A percentile compares a stretch with the other conserved stretches of the same genome.
Conservation (phyloP, 2,888 invertebrate genomes). For the Microctonus brassicae region DNA sequence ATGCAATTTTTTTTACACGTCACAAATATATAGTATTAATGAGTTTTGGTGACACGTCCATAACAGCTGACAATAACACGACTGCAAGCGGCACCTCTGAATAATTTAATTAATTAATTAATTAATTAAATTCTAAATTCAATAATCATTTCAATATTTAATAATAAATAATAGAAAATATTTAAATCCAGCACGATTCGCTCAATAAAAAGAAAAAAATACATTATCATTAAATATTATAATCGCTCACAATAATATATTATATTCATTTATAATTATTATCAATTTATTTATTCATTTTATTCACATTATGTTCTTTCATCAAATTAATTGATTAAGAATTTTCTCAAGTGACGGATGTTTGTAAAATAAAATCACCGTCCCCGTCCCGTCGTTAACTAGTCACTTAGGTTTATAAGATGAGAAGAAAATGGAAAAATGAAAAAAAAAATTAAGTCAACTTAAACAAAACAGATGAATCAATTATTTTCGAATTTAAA, state of each 20-base stretch:
- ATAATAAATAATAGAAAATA: neutral
- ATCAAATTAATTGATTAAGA: neutral
- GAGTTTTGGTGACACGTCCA: slow-evolving; percentile 56
- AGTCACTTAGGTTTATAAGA: slow-evolving; percentile 41
- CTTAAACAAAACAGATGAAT: slow-evolving; percentile 41
- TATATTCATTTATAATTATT: neutral
- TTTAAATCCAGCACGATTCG: neutral
- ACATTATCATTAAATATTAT: neutral
- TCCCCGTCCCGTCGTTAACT: slow-evolving; percentile 48
- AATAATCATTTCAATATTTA: neutral
- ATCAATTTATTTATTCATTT: neutral
- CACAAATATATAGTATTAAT: slow-evolving; percentile 41
- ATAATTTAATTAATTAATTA: slow-evolving; percentile 38
- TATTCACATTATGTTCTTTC: neutral
- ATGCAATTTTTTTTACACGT: slow-evolving; percentile 33
- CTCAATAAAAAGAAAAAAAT: neutral
- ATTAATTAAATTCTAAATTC: slow-evolving; percentile 22
- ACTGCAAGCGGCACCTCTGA: slow-evolving; percentile 45
- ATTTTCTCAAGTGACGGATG: slow-evolving; percentile 31
- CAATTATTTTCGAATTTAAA: slow-evolving; percentile 44
- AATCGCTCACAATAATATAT: neutral
- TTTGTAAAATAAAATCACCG: slow-evolving; percentile 44
- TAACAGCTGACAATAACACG: slow-evolving; percentile 62
- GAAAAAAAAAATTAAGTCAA: slow-evolving; percentile 28
- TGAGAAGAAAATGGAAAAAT: slow-evolving; percentile 33